Base-by-base conservation (phyloP, 2,888 invertebrate genomes). In the Andrena bicolor region DNA sequence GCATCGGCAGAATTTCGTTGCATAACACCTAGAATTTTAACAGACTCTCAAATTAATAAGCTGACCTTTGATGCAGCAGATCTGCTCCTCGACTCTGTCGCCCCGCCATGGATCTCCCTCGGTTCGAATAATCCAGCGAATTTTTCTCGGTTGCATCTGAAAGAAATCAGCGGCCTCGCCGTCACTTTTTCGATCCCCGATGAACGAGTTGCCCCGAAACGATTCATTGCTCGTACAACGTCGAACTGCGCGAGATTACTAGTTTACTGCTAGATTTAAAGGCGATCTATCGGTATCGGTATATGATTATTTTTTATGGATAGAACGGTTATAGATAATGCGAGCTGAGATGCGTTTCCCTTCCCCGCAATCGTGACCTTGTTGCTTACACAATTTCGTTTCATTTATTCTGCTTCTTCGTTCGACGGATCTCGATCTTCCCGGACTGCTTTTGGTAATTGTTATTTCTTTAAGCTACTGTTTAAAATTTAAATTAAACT, bases 71-170 rank as follows among this genome's bases (percentile, higher is more conserved):
- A 94, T 95, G 74, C 94, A 92, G 81, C 93, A 94, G 53, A 95
- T 94, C 90, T 95, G 95, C 56, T 94, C 93, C 89, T 95, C 95
- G 73, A 95, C 94, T 0, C 95, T 94, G 30, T 94, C 94, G 61
- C 91, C 90, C 5, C 91, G 93, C 91, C 8, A 93, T 30, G 95
- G 94, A 58, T 94, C 92, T 63, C 94, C 95, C 28, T 95, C 94
- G 66, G 95, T 91, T 82, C 95, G 94, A 76, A 95, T 95, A 60
- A 95, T 93, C 95, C 95, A 95, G 83, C 94, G 95, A 86, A 95
- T 93, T 88, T 93, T 94, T 74, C 94, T 94, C 66, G 93, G 93
- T 75, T 90, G 89, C 92, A 92, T 92, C 90, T 90, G 69, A 20
- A 63, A 53, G 8, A 63, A n/a, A 61, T 26, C 23, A 16, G 28